Percentiles rank a stretch among this genome's conserved stretches.
Conservation (phyloP, 2,888 invertebrate species). For the Carcina quercana region DNA sequence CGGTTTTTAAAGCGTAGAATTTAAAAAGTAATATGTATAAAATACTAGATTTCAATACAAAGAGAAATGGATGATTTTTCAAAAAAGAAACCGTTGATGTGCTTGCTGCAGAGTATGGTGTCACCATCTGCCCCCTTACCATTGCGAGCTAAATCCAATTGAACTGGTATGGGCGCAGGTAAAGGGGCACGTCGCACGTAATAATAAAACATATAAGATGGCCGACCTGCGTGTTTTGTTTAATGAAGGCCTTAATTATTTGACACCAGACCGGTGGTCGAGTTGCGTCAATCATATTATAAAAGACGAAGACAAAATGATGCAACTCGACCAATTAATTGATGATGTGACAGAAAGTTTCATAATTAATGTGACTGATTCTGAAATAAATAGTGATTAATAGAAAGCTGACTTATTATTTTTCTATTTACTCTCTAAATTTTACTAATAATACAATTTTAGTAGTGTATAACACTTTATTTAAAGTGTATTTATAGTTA, state of each 20-base stretch:
- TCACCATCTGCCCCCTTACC: constrained; percentile 11
- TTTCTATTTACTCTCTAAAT: too few species aligned
- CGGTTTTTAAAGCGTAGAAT: too few species aligned
- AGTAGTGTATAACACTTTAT: too few species aligned
- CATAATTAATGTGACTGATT: constrained; percentile 1
- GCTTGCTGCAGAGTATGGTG: neutral
- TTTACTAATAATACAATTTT: too few species aligned
- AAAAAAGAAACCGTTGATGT: constrained; percentile 1
- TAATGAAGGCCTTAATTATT: neutral
- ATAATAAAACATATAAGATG: constrained; percentile 7
- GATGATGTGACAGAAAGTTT: neutral
- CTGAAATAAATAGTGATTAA: neutral
- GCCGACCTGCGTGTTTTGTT: neutral
- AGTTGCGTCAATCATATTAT: neutral
- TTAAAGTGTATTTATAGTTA: too few species aligned
- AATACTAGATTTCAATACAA: too few species aligned
- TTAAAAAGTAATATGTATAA: too few species aligned
- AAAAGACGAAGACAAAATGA: constrained; percentile 1
- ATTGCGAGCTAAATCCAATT: constrained; percentile 12
- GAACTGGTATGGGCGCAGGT: constrained; percentile 13
- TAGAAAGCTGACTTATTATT: too few species aligned
- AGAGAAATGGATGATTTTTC: too few species aligned
- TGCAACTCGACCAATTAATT: neutral
- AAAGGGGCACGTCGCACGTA: constrained; percentile 1
- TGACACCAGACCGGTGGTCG: neutral